Base-by-base conservation (phyloP, 2,888 invertebrate species). In the Trichogramma evanescens region DNA sequence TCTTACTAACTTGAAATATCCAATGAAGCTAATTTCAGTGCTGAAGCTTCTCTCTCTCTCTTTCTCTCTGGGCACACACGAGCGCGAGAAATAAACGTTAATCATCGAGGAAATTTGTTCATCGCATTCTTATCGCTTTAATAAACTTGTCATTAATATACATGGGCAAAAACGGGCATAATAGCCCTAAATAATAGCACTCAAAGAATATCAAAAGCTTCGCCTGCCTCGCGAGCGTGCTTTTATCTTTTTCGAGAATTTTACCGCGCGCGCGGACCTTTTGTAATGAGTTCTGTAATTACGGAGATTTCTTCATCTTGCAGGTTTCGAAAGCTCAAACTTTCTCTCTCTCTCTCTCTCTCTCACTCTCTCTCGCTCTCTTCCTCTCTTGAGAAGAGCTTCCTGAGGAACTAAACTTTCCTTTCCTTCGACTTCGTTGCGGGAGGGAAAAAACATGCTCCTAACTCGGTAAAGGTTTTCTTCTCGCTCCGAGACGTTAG, bases 221-320 rank as follows among this genome's bases (percentile, higher is more conserved):
- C 49, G 51, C 42, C 40, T 8, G 45, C 42, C 39, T 9, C 26
- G 26, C 26, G 54, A 42, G 51, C 54, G 26, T 2, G 26, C 26
- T 26, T 26, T 26, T 26, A 26, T 26, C 26, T 26, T 26, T 26
- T 26, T 26, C 26, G 26, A 26, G 26, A 26, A 26, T 26, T 26
- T 26, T 26, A 2, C 26, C 26, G 26, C 26, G 26, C 26, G 26
- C 26, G 26, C 26, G 26, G 26, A 26, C 26, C 26, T 26, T 62
- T 52, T 50, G 56, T 62, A 62, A 62, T 59, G 62, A 62, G 58
- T 62, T 59, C 59, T 46, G 50, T 62, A 56, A 62, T 62, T 59
- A 59, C 62, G 9, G 41, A 58, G 56, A 62, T 59, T 62, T 62
- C 62, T 62, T 59, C 58, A 58, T 58, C 55, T 26, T 58, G 46